phyloP scores from a whole-genome alignment of 2,888 invertebrate genomes.

The Dorcus hopei region DNA sequence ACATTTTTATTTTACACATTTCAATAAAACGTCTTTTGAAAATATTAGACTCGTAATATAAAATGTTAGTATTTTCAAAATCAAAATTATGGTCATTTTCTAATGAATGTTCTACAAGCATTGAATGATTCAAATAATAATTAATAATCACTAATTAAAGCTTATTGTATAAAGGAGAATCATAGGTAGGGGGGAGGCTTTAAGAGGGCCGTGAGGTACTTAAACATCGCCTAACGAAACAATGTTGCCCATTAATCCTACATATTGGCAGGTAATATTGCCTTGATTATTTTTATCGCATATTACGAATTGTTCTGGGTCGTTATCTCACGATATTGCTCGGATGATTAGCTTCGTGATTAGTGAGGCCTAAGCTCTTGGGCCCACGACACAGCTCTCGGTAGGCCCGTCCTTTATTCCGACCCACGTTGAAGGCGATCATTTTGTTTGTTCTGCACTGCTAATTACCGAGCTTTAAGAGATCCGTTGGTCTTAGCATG shows the following conservation, averaged over 20 bases:
- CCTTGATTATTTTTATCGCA: conserved; percentile 46
- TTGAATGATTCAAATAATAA: too few relatives aligned
- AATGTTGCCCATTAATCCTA: conserved; percentile 47
- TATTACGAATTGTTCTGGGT: conserved; percentile 41
- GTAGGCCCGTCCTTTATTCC: too few relatives aligned
- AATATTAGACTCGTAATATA: too few relatives aligned
- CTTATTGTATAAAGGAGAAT: too few relatives aligned
- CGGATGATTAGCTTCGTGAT: conserved; percentile 25
- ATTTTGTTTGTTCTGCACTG: conserved; percentile 39
- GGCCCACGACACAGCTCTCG: not conserved
- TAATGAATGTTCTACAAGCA: too few relatives aligned
- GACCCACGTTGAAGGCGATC: conserved; percentile 15
- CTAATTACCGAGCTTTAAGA: conserved; percentile 45
- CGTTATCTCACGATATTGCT: conserved; percentile 25
- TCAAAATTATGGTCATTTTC: too few relatives aligned
- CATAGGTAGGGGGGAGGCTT: conserved; percentile 22
- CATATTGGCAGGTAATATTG: conserved; percentile 50
- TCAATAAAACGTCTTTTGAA: too few relatives aligned
- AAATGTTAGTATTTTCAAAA: too few relatives aligned
- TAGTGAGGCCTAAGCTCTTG: conserved; percentile 26
- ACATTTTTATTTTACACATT: too few relatives aligned
- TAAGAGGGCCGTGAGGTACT: conserved; percentile 29
- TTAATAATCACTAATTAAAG: too few relatives aligned
- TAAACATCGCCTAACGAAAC: conserved; percentile 41
- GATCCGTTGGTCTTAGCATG: conserved; percentile 37